phyloP scores from a whole-genome alignment of 37 sponge, comb jelly and placozoan genomes.

The Hormiphora californensis region DNA sequence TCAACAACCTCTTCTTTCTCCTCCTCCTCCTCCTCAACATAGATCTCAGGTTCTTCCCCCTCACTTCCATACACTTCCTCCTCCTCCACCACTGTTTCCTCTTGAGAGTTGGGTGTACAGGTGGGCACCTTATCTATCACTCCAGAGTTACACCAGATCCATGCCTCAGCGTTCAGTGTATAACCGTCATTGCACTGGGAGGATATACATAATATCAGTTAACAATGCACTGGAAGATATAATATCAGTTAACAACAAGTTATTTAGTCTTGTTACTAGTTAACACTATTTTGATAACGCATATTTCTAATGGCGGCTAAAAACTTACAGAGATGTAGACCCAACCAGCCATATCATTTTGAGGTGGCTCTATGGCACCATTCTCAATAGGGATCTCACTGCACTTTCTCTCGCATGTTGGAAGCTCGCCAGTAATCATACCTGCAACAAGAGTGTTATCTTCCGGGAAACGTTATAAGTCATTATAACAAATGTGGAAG shows the following conservation, averaged over 20 bases:
- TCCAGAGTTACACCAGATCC: not conserved
- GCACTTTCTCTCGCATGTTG: slow-evolving; percentile 15
- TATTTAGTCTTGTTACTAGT: not conserved
- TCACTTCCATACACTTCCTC: not conserved
- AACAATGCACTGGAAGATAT: not conserved
- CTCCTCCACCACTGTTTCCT: no score
- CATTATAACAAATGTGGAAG: no score
- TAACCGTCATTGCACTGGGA: not conserved
- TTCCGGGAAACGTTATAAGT: no score
- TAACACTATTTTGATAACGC: not conserved
- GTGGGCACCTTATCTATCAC: not conserved
- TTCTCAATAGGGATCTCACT: not conserved
- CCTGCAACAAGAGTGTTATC: no score
- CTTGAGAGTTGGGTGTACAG: no score
- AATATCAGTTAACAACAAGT: no score
- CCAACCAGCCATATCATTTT: not conserved
- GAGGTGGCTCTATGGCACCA: not conserved
- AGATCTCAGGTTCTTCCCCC: not conserved
- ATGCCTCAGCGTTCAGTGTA: not conserved
- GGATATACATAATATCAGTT: not conserved
- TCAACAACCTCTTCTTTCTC: not conserved
- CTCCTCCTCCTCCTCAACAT: not conserved
- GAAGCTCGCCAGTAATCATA: not conserved
- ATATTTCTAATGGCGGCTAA: not conserved
- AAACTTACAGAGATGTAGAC: not conserved